phyloP scores from a whole-genome alignment of 2,797 vertebrate species.

The Anisognathus igniventris region DNA sequence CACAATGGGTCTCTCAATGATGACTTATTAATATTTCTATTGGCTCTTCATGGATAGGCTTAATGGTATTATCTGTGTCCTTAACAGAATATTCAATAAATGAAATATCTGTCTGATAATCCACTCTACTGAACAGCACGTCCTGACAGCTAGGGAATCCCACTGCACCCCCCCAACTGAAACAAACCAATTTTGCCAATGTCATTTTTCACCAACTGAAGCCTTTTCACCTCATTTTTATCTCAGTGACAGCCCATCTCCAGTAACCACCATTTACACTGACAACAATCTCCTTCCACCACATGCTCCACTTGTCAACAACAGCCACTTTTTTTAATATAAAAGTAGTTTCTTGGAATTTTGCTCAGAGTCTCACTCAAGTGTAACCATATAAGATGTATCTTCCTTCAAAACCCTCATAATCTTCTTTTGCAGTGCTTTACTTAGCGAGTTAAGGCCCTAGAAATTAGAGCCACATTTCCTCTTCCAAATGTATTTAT shows the following conservation, averaged over 20 bases:
- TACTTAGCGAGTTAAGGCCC: not conserved
- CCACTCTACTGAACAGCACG: not conserved
- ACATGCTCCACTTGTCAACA: conserved; percentile 54
- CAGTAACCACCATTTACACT: conserved; percentile 48
- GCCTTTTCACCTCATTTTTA: conserved; percentile 52
- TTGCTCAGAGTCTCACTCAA: conserved; percentile 1
- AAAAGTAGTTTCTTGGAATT: conserved; percentile 21
- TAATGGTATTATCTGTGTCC: not conserved
- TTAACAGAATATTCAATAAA: conserved; percentile 8
- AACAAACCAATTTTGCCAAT: conserved; percentile 49
- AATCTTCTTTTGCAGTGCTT: not conserved
- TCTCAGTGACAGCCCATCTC: conserved; percentile 33
- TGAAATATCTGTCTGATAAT: not conserved
- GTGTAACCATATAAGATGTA: not conserved
- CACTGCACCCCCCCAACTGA: not conserved
- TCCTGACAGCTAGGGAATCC: conserved; percentile 22
- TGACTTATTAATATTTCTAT: not conserved
- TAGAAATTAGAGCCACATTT: not conserved
- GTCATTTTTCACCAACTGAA: conserved; percentile 47
- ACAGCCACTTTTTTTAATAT: not conserved
- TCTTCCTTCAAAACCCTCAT: not conserved
- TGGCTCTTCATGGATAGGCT: not conserved
- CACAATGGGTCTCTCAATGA: not conserved
- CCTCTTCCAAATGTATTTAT: not conserved
- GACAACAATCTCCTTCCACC: conserved; percentile 51